These are phyloP conservation scores for Leucoraja erinaceus DNA, from an alignment of 2,113 vertebrate genomes.

Conservation along the genomic window DNA sequence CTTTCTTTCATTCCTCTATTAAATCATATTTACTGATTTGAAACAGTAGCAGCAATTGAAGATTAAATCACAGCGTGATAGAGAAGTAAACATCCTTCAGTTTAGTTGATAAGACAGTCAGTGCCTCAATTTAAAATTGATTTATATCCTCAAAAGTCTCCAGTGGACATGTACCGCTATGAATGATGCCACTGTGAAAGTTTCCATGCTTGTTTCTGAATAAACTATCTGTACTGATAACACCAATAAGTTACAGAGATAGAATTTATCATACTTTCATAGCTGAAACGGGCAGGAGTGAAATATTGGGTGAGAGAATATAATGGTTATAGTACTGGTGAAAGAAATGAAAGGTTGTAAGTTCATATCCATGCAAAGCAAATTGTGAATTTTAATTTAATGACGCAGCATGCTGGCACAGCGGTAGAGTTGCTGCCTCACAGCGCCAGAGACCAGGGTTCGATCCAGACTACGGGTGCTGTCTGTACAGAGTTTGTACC, in stretches of 20 bases:
- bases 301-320: not conserved
- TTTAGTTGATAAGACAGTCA: not conserved
- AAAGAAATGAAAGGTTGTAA: not conserved
- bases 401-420: not conserved
- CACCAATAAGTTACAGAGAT: not conserved
- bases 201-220: not conserved
- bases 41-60: conserved; percentile 24
- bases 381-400: conserved; percentile 7
- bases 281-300: not conserved
- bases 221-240: not conserved
- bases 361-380: not conserved
- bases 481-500: no score
- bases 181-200: not conserved
- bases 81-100: not conserved
- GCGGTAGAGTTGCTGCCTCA: no score
- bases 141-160: not conserved
- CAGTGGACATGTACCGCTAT: no score
- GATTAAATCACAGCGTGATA: not conserved
- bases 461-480: no score
- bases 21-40: conserved; percentile 9
- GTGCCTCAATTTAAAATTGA: not conserved
- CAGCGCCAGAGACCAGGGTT: no score
- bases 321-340: not conserved
- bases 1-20: conserved; percentile 2
- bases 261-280: not conserved